Evolutionary conservation across 1,140 invertebrate species (phyloP).

Genomic region (Diorhabda elongata): DNA sequence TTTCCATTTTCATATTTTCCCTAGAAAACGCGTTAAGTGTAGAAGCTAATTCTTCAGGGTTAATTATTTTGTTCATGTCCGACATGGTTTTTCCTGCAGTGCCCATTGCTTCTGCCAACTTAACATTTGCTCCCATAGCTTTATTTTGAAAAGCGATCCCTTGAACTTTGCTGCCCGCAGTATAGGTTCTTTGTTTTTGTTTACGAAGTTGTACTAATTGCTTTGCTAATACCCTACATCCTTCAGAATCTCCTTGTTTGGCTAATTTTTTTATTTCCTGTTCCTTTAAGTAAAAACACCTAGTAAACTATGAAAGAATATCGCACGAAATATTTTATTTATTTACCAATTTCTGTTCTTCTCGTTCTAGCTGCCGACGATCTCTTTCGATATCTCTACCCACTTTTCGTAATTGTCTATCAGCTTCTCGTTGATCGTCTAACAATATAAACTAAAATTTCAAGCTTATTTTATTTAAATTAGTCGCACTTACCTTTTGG

Average conservation of each 20-base stretch:
- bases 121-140: conserved; percentile 82
- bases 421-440: conserved; percentile 82
- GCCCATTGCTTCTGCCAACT: conserved; percentile 80
- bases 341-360: conserved; percentile 83
- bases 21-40: conserved; percentile 79
- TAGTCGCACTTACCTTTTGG: conserved; percentile 39
- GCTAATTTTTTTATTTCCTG: conserved; percentile 86
- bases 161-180: conserved; percentile 68
- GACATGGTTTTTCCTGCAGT: conserved; percentile 84
- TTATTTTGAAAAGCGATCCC: conserved; percentile 81
- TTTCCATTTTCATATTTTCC: conserved; percentile 83
- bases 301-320: not conserved
- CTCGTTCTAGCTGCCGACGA: conserved; percentile 70
- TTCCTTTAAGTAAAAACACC: conserved; percentile 56
- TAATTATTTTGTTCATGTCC: conserved; percentile 82
- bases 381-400: conserved; percentile 81
- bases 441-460: conserved; percentile 10
- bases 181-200: conserved; percentile 78
- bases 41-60: conserved; percentile 76
- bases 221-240: conserved; percentile 78
- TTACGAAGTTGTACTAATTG: conserved; percentile 83
- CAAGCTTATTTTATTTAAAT: not conserved
- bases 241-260: conserved; percentile 80
- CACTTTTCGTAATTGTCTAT: conserved; percentile 72
- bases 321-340: not conserved